Conservation (phyloP, 1,140 invertebrate genomes). For the Pentalonia nigronervosa region DNA sequence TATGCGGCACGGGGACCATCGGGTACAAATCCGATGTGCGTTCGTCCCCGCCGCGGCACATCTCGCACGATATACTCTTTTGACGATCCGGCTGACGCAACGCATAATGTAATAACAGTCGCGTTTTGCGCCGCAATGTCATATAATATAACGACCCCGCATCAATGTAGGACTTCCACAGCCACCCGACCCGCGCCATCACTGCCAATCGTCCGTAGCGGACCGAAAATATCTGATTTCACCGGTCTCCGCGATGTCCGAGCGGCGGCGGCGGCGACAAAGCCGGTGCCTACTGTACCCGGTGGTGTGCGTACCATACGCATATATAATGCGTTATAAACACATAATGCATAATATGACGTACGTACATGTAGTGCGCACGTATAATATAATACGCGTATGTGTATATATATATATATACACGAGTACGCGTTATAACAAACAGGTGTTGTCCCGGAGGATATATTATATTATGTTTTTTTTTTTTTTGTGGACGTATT, state of each 20-base stretch:
- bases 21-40: not conserved
- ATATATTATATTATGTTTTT: constrained; percentile 22
- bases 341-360: not conserved
- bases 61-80: not conserved
- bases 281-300: not conserved
- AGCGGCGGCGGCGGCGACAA: not conserved
- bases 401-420: too few species aligned
- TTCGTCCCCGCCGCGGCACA: too few species aligned
- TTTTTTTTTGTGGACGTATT: not conserved
- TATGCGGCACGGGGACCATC: not conserved
- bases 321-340: not conserved
- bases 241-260: not conserved
- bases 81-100: not conserved
- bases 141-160: not conserved
- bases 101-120: not conserved
- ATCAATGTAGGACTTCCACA: not conserved
- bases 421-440: not conserved
- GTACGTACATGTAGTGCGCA: not conserved
- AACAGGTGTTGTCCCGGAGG: constrained; percentile 33
- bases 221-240: constrained; percentile 16
- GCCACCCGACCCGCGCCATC: not conserved
- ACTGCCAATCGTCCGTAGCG: not conserved
- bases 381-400: not conserved
- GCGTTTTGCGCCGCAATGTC: not conserved
- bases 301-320: not conserved